These are phyloP conservation scores for Euwallacea fornicatus DNA, from an alignment of 1,140 invertebrate species.

Conservation along the genomic window DNA sequence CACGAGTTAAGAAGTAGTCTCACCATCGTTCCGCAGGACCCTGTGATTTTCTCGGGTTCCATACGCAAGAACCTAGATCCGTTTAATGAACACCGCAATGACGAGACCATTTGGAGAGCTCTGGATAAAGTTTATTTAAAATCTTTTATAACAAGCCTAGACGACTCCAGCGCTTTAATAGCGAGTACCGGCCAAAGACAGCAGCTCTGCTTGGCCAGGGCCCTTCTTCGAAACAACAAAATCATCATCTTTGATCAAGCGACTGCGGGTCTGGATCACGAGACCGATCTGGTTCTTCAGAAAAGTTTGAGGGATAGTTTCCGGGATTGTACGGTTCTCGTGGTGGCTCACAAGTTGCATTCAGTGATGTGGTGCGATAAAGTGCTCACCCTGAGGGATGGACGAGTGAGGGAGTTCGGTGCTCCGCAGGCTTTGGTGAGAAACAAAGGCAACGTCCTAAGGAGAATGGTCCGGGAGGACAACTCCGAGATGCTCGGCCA, in stretches of 20 bases:
- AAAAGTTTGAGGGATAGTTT: conserved; percentile 71
- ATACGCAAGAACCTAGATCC: conserved; percentile 53
- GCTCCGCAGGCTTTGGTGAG: conserved; percentile 67
- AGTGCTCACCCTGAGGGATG: conserved; percentile 73
- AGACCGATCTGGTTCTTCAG: conserved; percentile 70
- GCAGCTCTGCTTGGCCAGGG: conserved; percentile 75
- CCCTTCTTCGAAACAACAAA: conserved; percentile 71
- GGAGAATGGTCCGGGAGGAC: conserved; percentile 57
- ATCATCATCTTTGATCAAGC: conserved; percentile 79
- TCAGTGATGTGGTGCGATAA: conserved; percentile 80
- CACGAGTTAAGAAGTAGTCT: conserved; percentile 70
- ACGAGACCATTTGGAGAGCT: conserved; percentile 61
- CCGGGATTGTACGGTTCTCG: conserved; percentile 72
- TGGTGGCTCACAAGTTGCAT: conserved; percentile 79
- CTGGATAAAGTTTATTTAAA: conserved; percentile 50
- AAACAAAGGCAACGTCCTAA: conserved; percentile 64
- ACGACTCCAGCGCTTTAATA: conserved; percentile 67
- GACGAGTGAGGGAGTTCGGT: conserved; percentile 69
- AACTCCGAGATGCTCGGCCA: conserved; percentile 20
- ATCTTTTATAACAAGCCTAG: conserved; percentile 44
- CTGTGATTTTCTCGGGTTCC: conserved; percentile 22
- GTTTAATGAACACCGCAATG: conserved; percentile 64
- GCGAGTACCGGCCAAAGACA: conserved; percentile 79
- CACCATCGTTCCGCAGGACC: conserved; percentile 24
- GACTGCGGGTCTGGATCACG: conserved; percentile 69